A percentile compares a stretch with the other conserved stretches of the same genome.
Conservation (phyloP, 2,888 invertebrate genomes). For the Lepeophtheirus nordmannii region DNA sequence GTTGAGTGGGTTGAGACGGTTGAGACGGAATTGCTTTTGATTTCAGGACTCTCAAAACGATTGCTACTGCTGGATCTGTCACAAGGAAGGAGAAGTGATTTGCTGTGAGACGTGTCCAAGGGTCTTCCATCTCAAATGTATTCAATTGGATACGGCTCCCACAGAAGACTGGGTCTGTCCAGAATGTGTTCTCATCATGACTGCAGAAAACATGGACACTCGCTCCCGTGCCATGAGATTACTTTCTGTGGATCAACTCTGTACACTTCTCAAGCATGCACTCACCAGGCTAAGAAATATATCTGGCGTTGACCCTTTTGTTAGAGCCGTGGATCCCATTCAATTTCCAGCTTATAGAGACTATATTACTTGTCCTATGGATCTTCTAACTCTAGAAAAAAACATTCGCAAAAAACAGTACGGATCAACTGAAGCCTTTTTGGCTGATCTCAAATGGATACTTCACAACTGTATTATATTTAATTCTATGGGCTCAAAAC, state of each 20-base stretch:
- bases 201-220: slow-evolving; percentile 49
- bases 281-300: slow-evolving; percentile 53
- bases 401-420: slow-evolving; percentile 60
- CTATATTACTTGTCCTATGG: slow-evolving; percentile 74
- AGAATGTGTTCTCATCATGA: slow-evolving; percentile 59
- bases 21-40: background rate
- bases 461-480: slow-evolving; percentile 80
- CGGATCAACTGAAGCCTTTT: slow-evolving; percentile 72
- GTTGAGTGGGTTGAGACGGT: background rate
- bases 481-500: slow-evolving; percentile 61
- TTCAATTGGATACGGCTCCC: slow-evolving; percentile 30
- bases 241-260: slow-evolving; percentile 54
- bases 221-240: slow-evolving; percentile 52
- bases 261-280: slow-evolving; percentile 60
- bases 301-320: slow-evolving; percentile 56
- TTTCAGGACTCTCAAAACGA: slow-evolving; percentile 38
- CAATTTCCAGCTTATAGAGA: slow-evolving; percentile 60
- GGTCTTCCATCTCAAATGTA: slow-evolving; percentile 65
- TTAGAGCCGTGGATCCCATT: slow-evolving; percentile 52
- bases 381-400: slow-evolving; percentile 53
- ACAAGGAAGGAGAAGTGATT: slow-evolving; percentile 46
- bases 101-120: slow-evolving; percentile 68
- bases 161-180: slow-evolving; percentile 62
- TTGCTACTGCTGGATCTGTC: slow-evolving; percentile 80
- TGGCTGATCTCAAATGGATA: slow-evolving; percentile 82